Evolutionary conservation across 2,113 vertebrate genomes (phyloP), one percentile per base, ranked within the genome.

Genomic region (Bubo blakistoni): DNA sequence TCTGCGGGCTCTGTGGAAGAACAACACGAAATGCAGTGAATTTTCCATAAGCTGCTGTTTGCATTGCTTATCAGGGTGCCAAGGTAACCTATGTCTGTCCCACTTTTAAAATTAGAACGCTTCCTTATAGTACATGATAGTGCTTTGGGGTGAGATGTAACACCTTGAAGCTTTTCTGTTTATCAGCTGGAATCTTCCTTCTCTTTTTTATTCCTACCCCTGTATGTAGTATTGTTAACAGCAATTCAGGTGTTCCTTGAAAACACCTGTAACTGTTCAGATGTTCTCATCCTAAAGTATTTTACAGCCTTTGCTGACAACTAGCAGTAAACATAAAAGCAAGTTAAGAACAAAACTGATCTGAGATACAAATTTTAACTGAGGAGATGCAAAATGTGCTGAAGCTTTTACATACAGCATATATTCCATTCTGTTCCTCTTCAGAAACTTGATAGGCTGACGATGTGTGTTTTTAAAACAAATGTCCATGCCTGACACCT

Each of bases 1-100:
- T 92, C 96, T 96, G 92, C 55, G 49, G 96, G 96, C 76, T 59
- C 15, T 8, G 4, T 5, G 18, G 42, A n/a, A 54, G 54, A 94
- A 66, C 1, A 52, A 32, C 93, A 18, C 10, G 36, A 52, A 81
- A 40, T 6, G 44, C 62, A 26, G 24, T n/a, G n/a, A 6, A 9
- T 38, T 49, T 38, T 21, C 34, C 11, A 7, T 32, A 8, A 79
- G 4, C 32, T 63, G 8, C 19, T 27, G 11, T 42, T 55, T 16
- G 14, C 6, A 1, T 52, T 79, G 21, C 51, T 70, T 20, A 1
- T 13, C n/a, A 46, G 67, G 8, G 11, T 44, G 59, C 34, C 11
- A 15, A 11, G n/a, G 40, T 55, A 55, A 42, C 29, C 29, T 8
- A 4, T 6, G 18, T 7, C 59, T 4, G 1, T 11, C 38, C n/a